Evolutionary conservation across 2,113 vertebrate species (phyloP).

Genomic region (Ceyx margarethae): DNA sequence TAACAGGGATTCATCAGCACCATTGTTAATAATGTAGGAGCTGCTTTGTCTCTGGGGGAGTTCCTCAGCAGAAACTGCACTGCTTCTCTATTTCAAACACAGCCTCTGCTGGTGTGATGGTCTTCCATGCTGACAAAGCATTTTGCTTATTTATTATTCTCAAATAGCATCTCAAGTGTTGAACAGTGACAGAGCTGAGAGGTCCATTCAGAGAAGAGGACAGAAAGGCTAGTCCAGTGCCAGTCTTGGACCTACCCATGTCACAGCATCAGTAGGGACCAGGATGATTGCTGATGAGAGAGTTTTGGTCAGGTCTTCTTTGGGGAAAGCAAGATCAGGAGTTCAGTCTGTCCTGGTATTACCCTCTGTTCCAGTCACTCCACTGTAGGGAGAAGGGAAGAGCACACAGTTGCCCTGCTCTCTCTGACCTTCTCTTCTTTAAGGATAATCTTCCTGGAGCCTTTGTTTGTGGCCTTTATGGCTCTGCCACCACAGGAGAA

Average conservation of each 20-base stretch:
- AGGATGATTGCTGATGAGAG: not conserved
- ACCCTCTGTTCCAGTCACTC: not conserved
- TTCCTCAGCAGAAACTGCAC: constrained; percentile 42
- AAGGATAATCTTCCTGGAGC: not conserved
- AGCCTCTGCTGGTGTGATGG: constrained; percentile 16
- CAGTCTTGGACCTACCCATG: not conserved
- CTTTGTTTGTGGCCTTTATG: not conserved
- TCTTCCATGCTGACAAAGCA: constrained; percentile 28
- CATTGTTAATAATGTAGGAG: constrained; percentile 60
- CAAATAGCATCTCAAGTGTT: not conserved
- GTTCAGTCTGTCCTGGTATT: not conserved
- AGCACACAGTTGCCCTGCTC: not conserved
- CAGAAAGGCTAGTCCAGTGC: not conserved
- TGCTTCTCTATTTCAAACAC: constrained; percentile 40
- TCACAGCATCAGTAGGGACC: not conserved
- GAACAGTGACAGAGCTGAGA: not conserved
- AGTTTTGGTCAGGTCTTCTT: not conserved
- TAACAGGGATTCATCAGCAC: constrained; percentile 62
- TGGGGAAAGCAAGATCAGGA: not conserved
- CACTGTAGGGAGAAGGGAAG: not conserved
- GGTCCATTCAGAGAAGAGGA: not conserved
- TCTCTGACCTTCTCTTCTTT: not conserved
- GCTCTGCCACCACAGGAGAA: not conserved
- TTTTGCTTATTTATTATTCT: constrained; percentile 25
- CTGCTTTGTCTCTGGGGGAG: constrained; percentile 46